phyloP scores from a whole-genome alignment of 2,888 invertebrate genomes.

The Monochamus alternatus region DNA sequence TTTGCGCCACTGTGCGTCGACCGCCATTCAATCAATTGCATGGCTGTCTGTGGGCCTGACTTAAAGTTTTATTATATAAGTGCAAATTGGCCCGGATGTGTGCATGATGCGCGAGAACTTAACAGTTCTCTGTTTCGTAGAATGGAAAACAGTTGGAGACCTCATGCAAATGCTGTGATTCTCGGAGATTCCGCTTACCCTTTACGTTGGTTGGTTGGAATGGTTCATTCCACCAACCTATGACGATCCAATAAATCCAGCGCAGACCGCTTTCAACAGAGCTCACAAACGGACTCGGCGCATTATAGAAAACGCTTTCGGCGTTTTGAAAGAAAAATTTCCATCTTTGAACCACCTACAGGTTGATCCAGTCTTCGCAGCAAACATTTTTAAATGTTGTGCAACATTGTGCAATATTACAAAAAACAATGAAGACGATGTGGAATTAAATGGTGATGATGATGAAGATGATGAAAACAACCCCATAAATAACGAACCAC shows the following conservation, averaged over 20 bases:
- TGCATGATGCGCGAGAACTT: slow-evolving; percentile 53
- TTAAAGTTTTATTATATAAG: slow-evolving; percentile 49
- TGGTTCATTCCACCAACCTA: slow-evolving; percentile 46
- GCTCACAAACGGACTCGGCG: not conserved
- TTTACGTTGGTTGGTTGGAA: slow-evolving; percentile 30
- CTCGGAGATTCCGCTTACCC: slow-evolving; percentile 46
- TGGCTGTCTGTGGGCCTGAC: slow-evolving; percentile 51
- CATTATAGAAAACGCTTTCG: slow-evolving; percentile 32
- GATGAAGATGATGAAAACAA: too few relatives aligned
- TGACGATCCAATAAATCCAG: slow-evolving; percentile 26
- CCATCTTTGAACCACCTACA: slow-evolving; percentile 36
- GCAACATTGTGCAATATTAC: not conserved
- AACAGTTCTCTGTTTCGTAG: slow-evolving; percentile 46
- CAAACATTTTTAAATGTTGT: not conserved
- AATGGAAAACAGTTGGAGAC: slow-evolving; percentile 48
- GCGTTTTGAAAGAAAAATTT: slow-evolving; percentile 42
- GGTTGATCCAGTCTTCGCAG: slow-evolving; percentile 39
- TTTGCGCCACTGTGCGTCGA: too few relatives aligned
- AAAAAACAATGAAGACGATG: not conserved
- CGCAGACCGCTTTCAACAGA: not conserved
- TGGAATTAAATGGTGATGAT: too few relatives aligned
- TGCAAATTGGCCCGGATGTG: slow-evolving; percentile 50
- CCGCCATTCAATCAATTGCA: too few relatives aligned
- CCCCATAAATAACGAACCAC: too few relatives aligned
- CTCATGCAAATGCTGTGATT: slow-evolving; percentile 48